Base-by-base conservation (phyloP, 1,140 invertebrate species). In the Trachelipus rathkii region DNA sequence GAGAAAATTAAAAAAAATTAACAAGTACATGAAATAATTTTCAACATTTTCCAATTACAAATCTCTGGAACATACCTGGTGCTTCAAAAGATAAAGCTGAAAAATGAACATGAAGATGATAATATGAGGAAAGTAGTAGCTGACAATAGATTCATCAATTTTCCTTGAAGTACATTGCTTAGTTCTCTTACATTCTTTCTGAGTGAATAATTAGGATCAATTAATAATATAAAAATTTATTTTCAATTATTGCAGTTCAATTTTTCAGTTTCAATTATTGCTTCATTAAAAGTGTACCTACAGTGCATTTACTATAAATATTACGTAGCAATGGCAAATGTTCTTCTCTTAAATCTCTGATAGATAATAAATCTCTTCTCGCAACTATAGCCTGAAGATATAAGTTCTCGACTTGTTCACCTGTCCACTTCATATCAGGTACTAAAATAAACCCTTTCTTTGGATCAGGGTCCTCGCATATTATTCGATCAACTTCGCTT, bases 91-190 rank as follows among this genome's bases (percentile, higher is more conserved):
- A 88, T 0, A 97, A 83, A 77, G 91, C 90, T 15, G 92, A 93
- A 82, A 97, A 95, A 85, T 99, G 96, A 5, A 98, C 89, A 84
- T 99, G 97, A 8, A 99, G 86, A 86, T 98, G 95, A 86, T 97
- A 98, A 86, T 95, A 98, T 0, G 95, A 95, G 6, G 97, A 96
- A n/a, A n/a, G 83, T 96, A 95, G 85, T 99, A 99, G 84, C n/a
- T 99, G 97, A 8, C 98, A 85, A 85, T 95, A 99, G 9, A 85
- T 81, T 70, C 95, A 88, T 21, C n/a, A n/a, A 98, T 83, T 83
- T 95, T 90, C 69, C 88, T 88, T 33, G 53, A 50, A 23, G 68
- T n/a, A 44, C 8, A 10, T 69, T 44, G 19, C n/a, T n/a, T 21
- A 6, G 1, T 5, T 43, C 8, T 21, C 33, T 33, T 33, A 3